Base-by-base conservation (phyloP, 1,140 invertebrate genomes). In the Bombus sibiricus region DNA sequence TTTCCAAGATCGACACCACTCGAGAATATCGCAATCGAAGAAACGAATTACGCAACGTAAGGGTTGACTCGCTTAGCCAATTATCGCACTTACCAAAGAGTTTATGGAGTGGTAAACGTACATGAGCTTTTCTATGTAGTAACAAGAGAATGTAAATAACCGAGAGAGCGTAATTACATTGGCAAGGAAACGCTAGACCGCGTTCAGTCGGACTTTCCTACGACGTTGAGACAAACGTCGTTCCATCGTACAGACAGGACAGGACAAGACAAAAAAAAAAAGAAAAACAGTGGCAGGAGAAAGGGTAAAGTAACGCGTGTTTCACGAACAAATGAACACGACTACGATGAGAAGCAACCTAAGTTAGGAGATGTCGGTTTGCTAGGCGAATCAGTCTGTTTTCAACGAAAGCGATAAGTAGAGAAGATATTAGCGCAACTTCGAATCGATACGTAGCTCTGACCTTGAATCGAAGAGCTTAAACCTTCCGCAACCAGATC, bases 371-470 rank as follows among this genome's bases (percentile, higher is more conserved):
- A 87, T 76, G 88, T 92, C 89, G 85, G 74, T 86, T 53, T 5
- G 64, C n/a, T 53, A 59, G 82, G 82, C 75, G n/a, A 43, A 18
- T 34, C 32, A 0, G 59, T 53, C 62, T 0, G 43, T 13, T 25
- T 15, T 2, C 32, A 66, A 34, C 32, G 32, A 37, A 77, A 77
- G 53, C 10, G 39, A 25, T 57, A 47, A 37, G 25, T 4, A 64
- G 25, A n/a, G 18, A 39, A 10, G 53, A n/a, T 25, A 41, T 32
- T 32, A 32, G 64, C 47, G 81, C 32, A 62, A 74, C 57, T 34
- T 85, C 25, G 37, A 85, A 92, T 92, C 90, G 92, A 93, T 93
- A 92, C 92, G 92, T 93, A 88, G 89, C 92, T 93, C 92, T 85
- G 86, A 86, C 87, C 86, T 86, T 86, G 79, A 78, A 90, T 85